Evolutionary conservation across 1,140 invertebrate species (phyloP).

Genomic region (Drosophila erecta): DNA sequence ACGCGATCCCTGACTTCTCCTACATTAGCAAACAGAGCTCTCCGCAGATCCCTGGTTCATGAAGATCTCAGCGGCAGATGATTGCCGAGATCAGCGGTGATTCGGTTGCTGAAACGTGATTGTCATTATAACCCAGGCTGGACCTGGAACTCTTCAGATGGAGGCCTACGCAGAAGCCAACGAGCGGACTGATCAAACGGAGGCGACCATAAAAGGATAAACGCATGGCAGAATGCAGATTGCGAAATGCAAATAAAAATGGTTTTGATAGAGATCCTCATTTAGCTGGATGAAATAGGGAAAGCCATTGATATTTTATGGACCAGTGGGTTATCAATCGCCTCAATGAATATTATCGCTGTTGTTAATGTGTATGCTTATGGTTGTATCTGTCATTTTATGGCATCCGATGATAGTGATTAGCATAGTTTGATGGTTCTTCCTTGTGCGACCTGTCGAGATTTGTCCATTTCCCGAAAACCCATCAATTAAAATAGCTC

Average conservation of each 20-base stretch:
- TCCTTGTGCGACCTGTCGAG: constrained; percentile 5
- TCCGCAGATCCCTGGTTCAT: constrained; percentile 33
- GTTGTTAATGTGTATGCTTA: constrained; percentile 1
- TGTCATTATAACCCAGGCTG: constrained; percentile 52
- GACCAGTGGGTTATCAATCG: constrained; percentile 41
- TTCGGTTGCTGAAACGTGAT: constrained; percentile 53
- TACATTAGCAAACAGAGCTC: constrained; percentile 61
- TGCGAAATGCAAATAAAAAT: constrained; percentile 18
- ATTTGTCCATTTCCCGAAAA: neutral
- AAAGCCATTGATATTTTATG: constrained; percentile 38
- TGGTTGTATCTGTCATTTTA: constrained; percentile 2
- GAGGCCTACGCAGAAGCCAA: constrained; percentile 48
- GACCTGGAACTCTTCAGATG: neutral
- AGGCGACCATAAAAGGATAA: constrained; percentile 39
- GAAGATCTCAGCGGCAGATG: constrained; percentile 56
- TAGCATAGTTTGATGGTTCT: neutral
- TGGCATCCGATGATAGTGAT: constrained; percentile 3
- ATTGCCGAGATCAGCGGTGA: constrained; percentile 59
- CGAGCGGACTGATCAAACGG: constrained; percentile 50
- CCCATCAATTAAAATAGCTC: neutral
- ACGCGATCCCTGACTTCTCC: constrained; percentile 53
- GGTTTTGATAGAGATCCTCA: constrained; percentile 16
- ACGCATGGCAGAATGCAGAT: neutral
- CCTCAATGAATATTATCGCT: neutral
- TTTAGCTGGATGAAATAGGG: neutral